A percentile compares a stretch with the other conserved stretches of the same genome.
phyloP scores from a whole-genome alignment of 2,888 invertebrate species.

The Eumerus sabulonum region DNA sequence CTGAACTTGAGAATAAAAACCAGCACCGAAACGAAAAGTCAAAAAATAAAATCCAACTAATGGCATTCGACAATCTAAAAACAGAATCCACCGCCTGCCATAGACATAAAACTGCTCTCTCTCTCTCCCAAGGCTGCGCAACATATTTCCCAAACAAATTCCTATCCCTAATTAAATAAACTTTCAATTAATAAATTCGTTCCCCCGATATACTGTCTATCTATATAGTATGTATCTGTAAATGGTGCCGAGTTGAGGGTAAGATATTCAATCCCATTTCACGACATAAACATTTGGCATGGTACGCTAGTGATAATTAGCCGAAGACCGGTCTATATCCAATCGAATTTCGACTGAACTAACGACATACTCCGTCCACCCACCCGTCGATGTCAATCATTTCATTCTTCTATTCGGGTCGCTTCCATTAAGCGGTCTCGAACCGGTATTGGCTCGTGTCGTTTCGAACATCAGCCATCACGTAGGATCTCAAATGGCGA shows the following conservation, averaged over 20 bases:
- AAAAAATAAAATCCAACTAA: no score
- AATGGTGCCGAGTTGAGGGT: constrained; percentile 11
- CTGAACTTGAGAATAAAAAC: no score
- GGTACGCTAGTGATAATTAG: constrained; percentile 56
- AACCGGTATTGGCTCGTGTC: constrained; percentile 25
- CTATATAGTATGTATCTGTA: neutral
- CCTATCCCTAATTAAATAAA: constrained; percentile 53
- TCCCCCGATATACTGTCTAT: neutral
- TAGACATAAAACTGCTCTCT: no score
- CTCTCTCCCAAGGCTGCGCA: no score
- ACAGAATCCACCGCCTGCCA: no score
- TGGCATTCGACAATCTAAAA: no score
- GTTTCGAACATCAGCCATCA: constrained; percentile 5
- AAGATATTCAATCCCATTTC: constrained; percentile 52
- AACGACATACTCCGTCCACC: constrained; percentile 39
- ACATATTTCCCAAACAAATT: constrained; percentile 41
- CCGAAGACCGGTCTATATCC: constrained; percentile 47
- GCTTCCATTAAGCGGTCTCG: constrained; percentile 42
- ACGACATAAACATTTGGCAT: constrained; percentile 52
- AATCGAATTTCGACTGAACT: constrained; percentile 50
- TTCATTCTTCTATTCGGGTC: neutral
- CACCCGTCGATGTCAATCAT: constrained; percentile 60
- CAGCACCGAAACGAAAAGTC: no score
- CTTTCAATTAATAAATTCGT: constrained; percentile 45
- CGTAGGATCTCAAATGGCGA: constrained; percentile 13